Base-by-base conservation (phyloP, 2,888 invertebrate species). In the Pherbina coryleti region DNA sequence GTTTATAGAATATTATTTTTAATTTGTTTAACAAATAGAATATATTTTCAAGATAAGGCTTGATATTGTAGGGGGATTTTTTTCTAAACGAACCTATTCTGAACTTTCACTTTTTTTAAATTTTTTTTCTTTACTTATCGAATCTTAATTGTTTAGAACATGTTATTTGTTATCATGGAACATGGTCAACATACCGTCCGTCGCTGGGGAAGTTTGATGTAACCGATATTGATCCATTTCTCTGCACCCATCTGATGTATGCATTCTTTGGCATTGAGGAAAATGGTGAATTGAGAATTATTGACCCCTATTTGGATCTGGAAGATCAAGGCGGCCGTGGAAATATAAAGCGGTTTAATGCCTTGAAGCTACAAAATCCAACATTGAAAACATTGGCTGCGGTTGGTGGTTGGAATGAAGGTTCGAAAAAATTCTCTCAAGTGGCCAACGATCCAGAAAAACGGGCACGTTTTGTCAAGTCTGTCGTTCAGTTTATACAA, bases 181-280 rank as follows among this genome's bases (percentile, higher is more conserved):
- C 93, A 14, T 96, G 96, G 96, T 92, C 95, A 0, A 92, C 92
- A 0, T 95, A 95, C 84, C 91, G 95, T 51, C 87, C 86, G 0
- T 92, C 92, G 0, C 85, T 90, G 69, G 95, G 95, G 0, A 91
- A 93, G 85, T 95, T 93, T 83, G 91, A 92, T 9, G 92, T 95
- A 0, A 90, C 91, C 11, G 83, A 94, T 78, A 93, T 96, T 57
- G 92, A 95, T 83, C 91, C 94, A 0, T 88, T 87, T 9, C 89
- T 94, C 0, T 96, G 96, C 86, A 95, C 95, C 0, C 95, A 96
- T 85, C 76, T 94, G 64, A 91, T 95, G 17, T 96, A 95, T 85
- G 89, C 93, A 0, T 96, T 96, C 85, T 91, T 93, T 37, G 95
- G 95, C 0, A 90, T 95, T 11, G 87, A 91, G 55, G 77, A 85